Conservation (phyloP, 2,113 vertebrate species). For the Balaenoptera acutorostrata region DNA sequence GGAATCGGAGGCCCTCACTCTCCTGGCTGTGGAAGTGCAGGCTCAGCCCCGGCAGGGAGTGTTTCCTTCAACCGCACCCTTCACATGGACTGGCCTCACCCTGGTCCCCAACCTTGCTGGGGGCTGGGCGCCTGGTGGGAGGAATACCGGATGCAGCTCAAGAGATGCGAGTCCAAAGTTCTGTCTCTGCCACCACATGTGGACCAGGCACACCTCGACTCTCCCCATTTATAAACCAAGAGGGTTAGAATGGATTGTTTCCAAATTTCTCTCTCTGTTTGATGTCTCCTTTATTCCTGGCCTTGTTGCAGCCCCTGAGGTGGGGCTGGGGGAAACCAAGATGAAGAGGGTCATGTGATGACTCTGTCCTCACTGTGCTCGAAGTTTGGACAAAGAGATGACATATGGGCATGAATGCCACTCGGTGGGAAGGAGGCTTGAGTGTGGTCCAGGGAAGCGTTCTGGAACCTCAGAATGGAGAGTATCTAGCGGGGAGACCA, state of each 20-base stretch:
- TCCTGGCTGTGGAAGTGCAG: fast-evolving
- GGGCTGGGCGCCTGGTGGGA: neutral
- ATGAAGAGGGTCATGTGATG: no score
- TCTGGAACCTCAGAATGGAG: neutral
- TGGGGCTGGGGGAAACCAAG: neutral
- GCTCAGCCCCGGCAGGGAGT: neutral
- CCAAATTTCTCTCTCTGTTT: neutral
- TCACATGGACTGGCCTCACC: neutral
- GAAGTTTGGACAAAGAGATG: neutral
- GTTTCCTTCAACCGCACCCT: no score
- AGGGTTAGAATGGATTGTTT: neutral
- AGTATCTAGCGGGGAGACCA: neutral
- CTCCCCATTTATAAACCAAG: neutral
- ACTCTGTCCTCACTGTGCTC: neutral
- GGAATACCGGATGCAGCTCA: no score
- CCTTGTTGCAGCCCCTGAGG: neutral
- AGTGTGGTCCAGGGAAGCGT: neutral
- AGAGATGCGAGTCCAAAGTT: no score
- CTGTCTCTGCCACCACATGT: neutral
- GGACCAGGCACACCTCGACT: neutral
- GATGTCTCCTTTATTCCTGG: neutral
- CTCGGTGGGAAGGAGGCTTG: neutral
- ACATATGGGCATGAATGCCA: neutral
- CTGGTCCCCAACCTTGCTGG: neutral
- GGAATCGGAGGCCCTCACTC: no score